Conservation (phyloP, 2,888 invertebrate genomes). For the Caenorhabditis angaria region DNA sequence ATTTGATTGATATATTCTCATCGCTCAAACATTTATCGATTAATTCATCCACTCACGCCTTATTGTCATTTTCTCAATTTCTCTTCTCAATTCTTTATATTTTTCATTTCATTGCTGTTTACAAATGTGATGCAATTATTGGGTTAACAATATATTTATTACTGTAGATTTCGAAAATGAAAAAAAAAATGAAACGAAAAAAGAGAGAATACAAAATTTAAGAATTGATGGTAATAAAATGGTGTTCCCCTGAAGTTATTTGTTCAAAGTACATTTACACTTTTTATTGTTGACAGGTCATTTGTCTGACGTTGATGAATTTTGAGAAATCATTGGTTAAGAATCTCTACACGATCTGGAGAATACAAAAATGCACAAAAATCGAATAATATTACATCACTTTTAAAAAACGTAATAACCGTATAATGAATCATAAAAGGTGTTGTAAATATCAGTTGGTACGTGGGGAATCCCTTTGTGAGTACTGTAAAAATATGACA, state of each 20-base stretch:
- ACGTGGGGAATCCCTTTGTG: too few species aligned
- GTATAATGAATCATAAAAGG: background rate
- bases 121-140: background rate
- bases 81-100: too few species aligned
- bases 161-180: background rate
- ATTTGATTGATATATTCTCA: background rate
- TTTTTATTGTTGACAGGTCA: background rate
- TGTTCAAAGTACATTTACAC: background rate
- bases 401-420: background rate
- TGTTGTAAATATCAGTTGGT: background rate
- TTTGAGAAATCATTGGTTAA: background rate
- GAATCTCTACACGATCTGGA: background rate
- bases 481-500: too few species aligned
- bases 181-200: too few species aligned
- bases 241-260: background rate
- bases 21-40: background rate
- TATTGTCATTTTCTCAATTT: background rate
- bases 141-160: slow-evolving; percentile 2
- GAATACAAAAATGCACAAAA: background rate
- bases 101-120: slow-evolving; percentile 1
- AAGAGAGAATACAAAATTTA: too few species aligned
- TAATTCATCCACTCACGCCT: background rate
- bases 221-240: too few species aligned
- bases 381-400: background rate
- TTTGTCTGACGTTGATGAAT: background rate